Conservation (phyloP, 2,797 vertebrate genomes). For the Lepilemur ruficaudatus region DNA sequence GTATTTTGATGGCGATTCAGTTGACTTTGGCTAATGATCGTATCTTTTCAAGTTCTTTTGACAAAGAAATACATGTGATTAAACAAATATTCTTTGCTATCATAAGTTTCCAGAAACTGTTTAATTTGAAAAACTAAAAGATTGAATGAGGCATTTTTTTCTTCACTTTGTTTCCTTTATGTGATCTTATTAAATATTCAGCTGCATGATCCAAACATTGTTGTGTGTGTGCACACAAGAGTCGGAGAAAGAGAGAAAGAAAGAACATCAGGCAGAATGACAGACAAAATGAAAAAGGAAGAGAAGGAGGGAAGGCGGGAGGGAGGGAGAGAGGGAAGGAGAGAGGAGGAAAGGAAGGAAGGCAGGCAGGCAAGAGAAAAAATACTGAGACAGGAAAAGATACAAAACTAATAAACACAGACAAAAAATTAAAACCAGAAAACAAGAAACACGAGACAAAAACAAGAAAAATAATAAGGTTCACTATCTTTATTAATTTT, state of each 20-base stretch:
- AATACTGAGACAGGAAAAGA: background rate
- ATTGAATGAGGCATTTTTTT: background rate
- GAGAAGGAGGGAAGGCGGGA: background rate
- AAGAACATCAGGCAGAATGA: background rate
- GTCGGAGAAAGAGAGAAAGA: background rate
- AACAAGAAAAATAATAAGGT: background rate
- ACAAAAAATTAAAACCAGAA: background rate
- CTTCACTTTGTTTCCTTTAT: background rate
- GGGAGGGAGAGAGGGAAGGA: background rate
- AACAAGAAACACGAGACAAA: background rate
- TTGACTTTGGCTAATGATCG: background rate
- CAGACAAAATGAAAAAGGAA: background rate
- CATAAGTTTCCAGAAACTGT: background rate
- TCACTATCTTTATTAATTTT: background rate
- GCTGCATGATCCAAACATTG: background rate
- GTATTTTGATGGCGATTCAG: background rate
- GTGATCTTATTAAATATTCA: background rate
- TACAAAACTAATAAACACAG: background rate
- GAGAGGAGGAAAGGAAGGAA: background rate
- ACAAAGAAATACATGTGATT: background rate
- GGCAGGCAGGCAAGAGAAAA: background rate
- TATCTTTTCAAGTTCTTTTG: background rate
- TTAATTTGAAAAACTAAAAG: background rate
- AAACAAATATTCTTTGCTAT: background rate
- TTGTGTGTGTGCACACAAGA: too few species aligned